Conservation (phyloP, 1,140 invertebrate species). For the Cydia amplana region DNA sequence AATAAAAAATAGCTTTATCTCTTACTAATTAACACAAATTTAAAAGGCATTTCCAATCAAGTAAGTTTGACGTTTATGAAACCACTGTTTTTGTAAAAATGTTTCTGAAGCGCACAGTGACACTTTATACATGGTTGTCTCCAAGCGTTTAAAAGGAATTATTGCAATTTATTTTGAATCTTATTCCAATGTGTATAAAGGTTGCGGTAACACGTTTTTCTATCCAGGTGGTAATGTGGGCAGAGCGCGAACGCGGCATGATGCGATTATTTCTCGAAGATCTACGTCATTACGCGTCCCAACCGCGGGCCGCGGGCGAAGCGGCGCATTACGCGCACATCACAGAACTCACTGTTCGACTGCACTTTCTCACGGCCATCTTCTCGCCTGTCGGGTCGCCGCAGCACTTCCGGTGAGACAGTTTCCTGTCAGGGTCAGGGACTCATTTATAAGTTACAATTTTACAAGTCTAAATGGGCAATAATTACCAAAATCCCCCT, state of each 20-base stretch:
- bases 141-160: too few relatives aligned
- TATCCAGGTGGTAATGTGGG: slow-evolving; percentile 88
- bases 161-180: neutral
- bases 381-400: slow-evolving; percentile 95
- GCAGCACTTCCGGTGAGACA: slow-evolving; percentile 87
- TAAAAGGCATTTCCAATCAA: too few relatives aligned
- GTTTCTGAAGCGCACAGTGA: too few relatives aligned
- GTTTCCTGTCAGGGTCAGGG: too few relatives aligned
- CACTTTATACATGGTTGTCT: too few relatives aligned
- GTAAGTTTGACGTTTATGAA: too few relatives aligned
- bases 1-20: too few relatives aligned
- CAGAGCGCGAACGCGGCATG: slow-evolving; percentile 93
- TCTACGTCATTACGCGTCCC: slow-evolving; percentile 82
- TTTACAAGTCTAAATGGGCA: too few relatives aligned
- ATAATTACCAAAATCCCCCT: too few relatives aligned
- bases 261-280: slow-evolving; percentile 96
- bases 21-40: too few relatives aligned
- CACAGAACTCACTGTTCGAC: slow-evolving; percentile 92
- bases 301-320: slow-evolving; percentile 47
- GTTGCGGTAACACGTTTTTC: neutral
- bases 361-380: slow-evolving; percentile 95
- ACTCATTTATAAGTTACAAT: too few relatives aligned
- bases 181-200: neutral
- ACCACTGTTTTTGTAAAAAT: too few relatives aligned
- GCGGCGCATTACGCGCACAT: slow-evolving; percentile 88